Base-by-base conservation (phyloP, 2,113 vertebrate genomes). In the Sakesphorus luctuosus region DNA sequence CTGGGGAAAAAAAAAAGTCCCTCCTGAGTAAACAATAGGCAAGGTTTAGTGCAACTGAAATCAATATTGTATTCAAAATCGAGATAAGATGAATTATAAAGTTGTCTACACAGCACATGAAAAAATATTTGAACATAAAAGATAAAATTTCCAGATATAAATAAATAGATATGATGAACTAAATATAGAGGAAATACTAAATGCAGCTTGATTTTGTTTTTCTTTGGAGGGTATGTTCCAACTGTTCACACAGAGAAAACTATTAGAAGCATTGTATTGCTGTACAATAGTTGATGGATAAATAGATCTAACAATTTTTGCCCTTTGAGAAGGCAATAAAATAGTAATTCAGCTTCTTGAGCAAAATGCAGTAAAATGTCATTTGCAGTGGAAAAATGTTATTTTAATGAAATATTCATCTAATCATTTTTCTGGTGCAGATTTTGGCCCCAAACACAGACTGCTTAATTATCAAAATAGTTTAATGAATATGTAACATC, bases 331-430 rank as follows among this genome's bases (percentile, higher is more conserved):
- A 77, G 36, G 23, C 0, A 0, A 73, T 63, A 90, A 93, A 95
- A 46, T 11, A 72, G n/a, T 67, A 69, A 63, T 79, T 87, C 38
- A 26, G 6, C 53, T 59, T 89, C 56, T 80, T 88, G 31, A 33
- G 43, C 17, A 76, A 84, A 49, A 82, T 52, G 25, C 29, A 86
- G 18, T 50, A 79, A 87, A 93, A 80, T 90, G 11, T 33, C 25
- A 81, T 89, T 81, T 86, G 17, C 31, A 56, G 28, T 56, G 25
- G 36, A 91, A 93, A 96, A 86, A 68, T 77, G 8, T 63, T 79
- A 56, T 89, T 96, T 93, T 76, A 90, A 91, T 93, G 31, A 90
- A 93, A 71, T 91, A 87, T 76, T 90, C 86, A 79, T 82, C 50
- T 76, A 83, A 4, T 38, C 11, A 28, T 93, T 96, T 96, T 66